Conservation (phyloP, 1,140 invertebrate genomes). For the Vanessa tameamea region DNA sequence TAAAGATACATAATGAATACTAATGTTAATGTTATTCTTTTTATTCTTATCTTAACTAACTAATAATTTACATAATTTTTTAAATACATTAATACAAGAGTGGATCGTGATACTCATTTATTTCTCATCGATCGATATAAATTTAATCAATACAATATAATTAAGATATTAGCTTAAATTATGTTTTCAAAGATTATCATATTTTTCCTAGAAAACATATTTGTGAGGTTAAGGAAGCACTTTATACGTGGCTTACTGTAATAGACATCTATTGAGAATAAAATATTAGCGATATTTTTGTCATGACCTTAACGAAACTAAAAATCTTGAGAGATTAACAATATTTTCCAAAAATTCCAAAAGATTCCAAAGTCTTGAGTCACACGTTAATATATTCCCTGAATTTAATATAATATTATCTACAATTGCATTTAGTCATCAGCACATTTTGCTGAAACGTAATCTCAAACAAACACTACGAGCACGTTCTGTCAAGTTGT, state of each 20-base stretch:
- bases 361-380: not conserved
- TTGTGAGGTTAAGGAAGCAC: too few species aligned
- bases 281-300: too few species aligned
- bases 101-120: too few species aligned
- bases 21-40: not conserved
- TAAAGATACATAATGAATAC: not conserved
- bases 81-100: too few species aligned
- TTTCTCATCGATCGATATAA: too few species aligned
- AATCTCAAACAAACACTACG: conserved; percentile 36
- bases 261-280: too few species aligned
- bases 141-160: too few species aligned
- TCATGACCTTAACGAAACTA: too few species aligned
- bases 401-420: conserved; percentile 1
- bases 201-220: too few species aligned
- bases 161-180: too few species aligned
- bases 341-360: not conserved
- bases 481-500: conserved; percentile 42
- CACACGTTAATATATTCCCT: not conserved
- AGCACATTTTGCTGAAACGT: conserved; percentile 15
- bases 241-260: too few species aligned
- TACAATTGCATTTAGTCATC: conserved; percentile 9
- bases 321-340: not conserved
- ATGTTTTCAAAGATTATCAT: too few species aligned
- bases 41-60: not conserved
- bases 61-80: not conserved